Evolutionary conservation across 2,113 vertebrate species (phyloP), one percentile per base, ranked within the genome.

Genomic region (Ondatra zibethicus): DNA sequence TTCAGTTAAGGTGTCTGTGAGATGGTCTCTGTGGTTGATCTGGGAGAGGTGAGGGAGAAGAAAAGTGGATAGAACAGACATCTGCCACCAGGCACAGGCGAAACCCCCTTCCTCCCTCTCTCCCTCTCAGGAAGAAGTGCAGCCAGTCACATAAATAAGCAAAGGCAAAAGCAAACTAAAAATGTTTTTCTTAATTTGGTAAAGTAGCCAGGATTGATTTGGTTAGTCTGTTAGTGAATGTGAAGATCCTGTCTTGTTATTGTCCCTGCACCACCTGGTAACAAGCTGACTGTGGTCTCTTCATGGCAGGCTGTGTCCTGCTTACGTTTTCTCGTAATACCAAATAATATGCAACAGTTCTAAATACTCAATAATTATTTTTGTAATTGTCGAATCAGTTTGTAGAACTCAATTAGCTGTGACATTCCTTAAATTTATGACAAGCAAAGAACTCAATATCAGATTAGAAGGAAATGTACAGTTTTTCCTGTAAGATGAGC

Each of bases 401-500:
- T 88, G 50, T 78, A 52, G 12, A 85, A 14, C 13, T 89, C 45
- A 91, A 16, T 85, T 94, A 95, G 29, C 14, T 42, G 33, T 78
- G 29, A 21, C 95, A 87, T 75, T 92, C 68, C 93, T 93, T 17
- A 95, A 42, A 7, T 3, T 86, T 82, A 61, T n/a, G 39, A 84
- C 66, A 27, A 14, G 29, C 88, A 42, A 93, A 91, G 19, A 82
- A 93, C 84, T 95, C 68, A 89, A 92, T 87, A 92, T 94, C 66
- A 87, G 65, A 78, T 47, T 88, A 36, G 61, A 87, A 94, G 29
- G 45, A 96, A 87, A 91, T 95, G 55, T 89, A 8, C 27, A 81
- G 13, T 23, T 94, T 91, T 96, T 95, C 45, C 68, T 87, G 33
- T 87, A 91, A 94, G 14, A 68, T 55, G n/a, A 23, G 36, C 68